Conservation (phyloP, 2,113 vertebrate species). For the Nothoprocta perdicaria region DNA sequence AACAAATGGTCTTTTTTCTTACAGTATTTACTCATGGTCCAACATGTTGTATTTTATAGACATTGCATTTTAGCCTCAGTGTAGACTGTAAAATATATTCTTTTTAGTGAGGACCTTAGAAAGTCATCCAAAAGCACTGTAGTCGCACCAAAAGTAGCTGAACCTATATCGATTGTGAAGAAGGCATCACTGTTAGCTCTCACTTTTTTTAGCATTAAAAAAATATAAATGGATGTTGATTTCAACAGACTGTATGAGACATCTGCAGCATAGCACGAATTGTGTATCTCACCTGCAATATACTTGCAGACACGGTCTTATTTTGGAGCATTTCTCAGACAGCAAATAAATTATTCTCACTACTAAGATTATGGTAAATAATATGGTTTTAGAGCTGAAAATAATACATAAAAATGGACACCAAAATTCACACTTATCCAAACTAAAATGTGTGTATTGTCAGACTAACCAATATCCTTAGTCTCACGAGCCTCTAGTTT, state of each 20-base stretch:
- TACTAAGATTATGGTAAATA: neutral
- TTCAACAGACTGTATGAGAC: neutral
- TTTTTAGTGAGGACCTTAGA: slow-evolving; percentile 40
- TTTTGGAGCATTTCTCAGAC: neutral
- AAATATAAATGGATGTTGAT: neutral
- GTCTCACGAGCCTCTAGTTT: neutral
- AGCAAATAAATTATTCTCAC: neutral
- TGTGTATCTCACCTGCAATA: neutral
- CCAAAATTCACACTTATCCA: neutral
- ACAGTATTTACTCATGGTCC: slow-evolving; percentile 61
- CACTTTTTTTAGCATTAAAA: neutral
- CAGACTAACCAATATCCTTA: neutral
- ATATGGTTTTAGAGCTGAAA: neutral
- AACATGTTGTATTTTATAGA: slow-evolving; percentile 59
- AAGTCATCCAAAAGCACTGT: slow-evolving; percentile 16
- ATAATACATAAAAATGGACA: neutral
- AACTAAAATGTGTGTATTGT: neutral
- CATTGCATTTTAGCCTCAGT: slow-evolving; percentile 58
- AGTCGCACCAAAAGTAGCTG: slow-evolving; percentile 31
- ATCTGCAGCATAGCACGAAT: neutral
- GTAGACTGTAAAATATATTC: slow-evolving; percentile 33
- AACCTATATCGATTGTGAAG: slow-evolving; percentile 1
- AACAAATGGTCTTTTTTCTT: slow-evolving; percentile 58
- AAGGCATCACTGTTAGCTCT: neutral
- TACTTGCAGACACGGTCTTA: neutral